Evolutionary conservation across 2,888 invertebrate species (phyloP), one percentile per base, ranked within the genome.

Genomic region (Oscheius sp.): DNA sequence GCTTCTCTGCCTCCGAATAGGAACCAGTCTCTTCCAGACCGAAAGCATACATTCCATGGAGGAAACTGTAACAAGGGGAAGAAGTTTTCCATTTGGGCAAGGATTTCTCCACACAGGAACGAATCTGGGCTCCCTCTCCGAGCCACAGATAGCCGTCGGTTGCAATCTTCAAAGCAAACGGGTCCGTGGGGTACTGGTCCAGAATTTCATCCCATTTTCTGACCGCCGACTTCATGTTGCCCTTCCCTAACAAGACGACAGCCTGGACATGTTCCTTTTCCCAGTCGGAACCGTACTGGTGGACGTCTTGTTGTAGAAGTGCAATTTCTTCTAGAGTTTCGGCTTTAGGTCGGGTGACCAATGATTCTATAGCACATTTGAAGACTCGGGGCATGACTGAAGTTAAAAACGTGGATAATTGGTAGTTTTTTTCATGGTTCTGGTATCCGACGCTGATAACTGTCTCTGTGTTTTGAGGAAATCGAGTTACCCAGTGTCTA

Each of bases 41-140:
- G 87, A 92, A 92, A 0, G 91, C 90, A 78, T 90, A 89, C 91
- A 92, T 91, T 13, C 91, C 91, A 73, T 90, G 88, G 35, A 92
- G 82, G 79, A 91, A 91, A 35, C 91, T 91, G 85, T 91, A 91
- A 21, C 90, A 88, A 1, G 91, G 91, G 74, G 86, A 84, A 29
- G 79, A 78, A 7, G 84, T 70, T 37, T 89, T 88, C 91, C 91
- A 91, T 70, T 89, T 85, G 5, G 90, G 89, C 53, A 91, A 76
- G 32, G 91, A 89, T 53, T 91, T 84, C n/a, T 89, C 90, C 13
- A 91, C 84, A 29, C 90, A 90, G 82, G 91, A 90, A 71, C 90
- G 84, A 84, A 91, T 90, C 70, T 90, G 88, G 2, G 79, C 74
- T 13, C 87, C 86, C 66, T 88, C 80, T 0, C 91, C 91, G 47